These are phyloP conservation scores for Eremobia ochroleuca DNA, from an alignment of 2,888 invertebrate genomes.

Conservation along the genomic window DNA sequence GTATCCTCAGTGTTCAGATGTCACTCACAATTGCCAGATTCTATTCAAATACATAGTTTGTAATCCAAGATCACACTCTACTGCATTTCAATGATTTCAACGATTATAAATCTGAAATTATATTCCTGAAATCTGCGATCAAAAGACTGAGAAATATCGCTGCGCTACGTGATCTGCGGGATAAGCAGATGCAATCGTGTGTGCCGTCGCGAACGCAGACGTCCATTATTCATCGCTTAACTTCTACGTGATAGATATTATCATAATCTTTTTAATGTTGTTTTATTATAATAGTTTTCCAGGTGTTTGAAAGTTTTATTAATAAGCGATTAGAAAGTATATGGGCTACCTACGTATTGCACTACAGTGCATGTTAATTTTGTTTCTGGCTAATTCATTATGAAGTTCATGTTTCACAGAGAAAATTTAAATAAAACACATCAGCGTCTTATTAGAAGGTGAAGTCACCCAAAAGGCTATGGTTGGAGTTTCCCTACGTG, in stretches of 20 bases:
- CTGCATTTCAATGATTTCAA: constrained; percentile 13
- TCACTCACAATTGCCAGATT: neutral
- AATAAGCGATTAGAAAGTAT: neutral
- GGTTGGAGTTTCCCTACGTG: no score
- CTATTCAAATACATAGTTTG: neutral
- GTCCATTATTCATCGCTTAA: constrained; percentile 31
- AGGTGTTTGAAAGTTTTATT: neutral
- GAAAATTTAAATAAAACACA: neutral
- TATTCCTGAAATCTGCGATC: constrained; percentile 13
- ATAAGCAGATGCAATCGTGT: constrained; percentile 42
- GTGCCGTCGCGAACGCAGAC: constrained; percentile 6
- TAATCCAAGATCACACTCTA: neutral
- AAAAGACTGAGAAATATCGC: constrained; percentile 33
- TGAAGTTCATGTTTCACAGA: neutral
- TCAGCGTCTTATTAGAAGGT: no score
- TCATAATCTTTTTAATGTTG: neutral
- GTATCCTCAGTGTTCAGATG: neutral
- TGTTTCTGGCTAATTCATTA: neutral
- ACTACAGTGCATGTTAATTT: neutral
- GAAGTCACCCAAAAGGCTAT: no score
- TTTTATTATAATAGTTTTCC: neutral
- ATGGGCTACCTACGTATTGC: neutral
- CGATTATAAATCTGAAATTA: constrained; percentile 27
- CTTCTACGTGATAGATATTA: constrained; percentile 3
- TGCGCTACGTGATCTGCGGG: constrained; percentile 25